Base-by-base conservation (phyloP, 2,888 invertebrate species). In the Autographa pulchrina region DNA sequence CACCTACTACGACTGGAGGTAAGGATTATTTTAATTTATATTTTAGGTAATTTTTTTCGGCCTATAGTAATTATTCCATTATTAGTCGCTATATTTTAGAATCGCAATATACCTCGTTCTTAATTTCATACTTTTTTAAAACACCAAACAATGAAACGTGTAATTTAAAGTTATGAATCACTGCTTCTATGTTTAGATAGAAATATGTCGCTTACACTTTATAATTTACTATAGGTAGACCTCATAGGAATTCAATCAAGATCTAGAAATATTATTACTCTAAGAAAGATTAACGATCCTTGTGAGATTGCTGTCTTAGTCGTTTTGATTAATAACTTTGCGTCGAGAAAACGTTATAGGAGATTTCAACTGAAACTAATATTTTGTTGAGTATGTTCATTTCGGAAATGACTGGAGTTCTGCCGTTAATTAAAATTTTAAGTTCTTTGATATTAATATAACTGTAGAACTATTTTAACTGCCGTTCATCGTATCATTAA, bases 221-320 rank as follows among this genome's bases (percentile, higher is more conserved):
- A 67, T 52, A 68, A 74, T 69, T 65, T 38, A 59, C 20, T 2
- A 68, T 56, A 68, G 13, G 32, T 16, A 68, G 65, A 14, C 71
- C 43, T 68, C 32, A 35, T 14, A 52, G 25, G 32, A 73, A 60
- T 70, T 52, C 56, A 64, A 75, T 77, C 62, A 67, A 67, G 48
- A 70, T 63, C 69, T 70, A 76, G 63, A 72, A 72, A 73, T 73
- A 75, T 72, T 73, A 77, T 77, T 83, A 64, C 73, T 62, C 69
- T 70, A 59, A 71, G 68, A 85, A 84, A 80, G 78, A 85, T 87
- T 81, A 72, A 73, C 61, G 70, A 78, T 71, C 70, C 59, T 56
- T 65, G 72, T 62, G 58, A 73, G 70, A 74, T 62, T 68, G 70
- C 68, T 70, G 66, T 38, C 71, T 73, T 58, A 65, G 70, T 65